phyloP scores from a whole-genome alignment of 2,113 vertebrate species.

The Psephotus haematonotus region DNA sequence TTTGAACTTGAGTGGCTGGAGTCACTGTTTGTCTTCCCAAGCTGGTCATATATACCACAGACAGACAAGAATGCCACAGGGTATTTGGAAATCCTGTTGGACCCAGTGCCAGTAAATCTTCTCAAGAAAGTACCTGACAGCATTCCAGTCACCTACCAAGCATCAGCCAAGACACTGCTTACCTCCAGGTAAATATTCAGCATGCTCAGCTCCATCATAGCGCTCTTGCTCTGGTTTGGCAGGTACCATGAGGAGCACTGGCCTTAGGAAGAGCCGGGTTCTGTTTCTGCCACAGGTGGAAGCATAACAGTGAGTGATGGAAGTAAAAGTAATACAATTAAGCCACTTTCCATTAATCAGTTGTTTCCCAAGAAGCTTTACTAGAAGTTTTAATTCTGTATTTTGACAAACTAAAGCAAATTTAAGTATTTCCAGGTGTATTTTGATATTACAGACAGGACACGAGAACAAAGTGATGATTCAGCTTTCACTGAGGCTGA shows the following conservation, averaged over 20 bases:
- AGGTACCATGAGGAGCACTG: neutral
- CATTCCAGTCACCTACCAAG: neutral
- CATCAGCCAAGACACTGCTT: slow-evolving; percentile 1
- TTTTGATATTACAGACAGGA: neutral
- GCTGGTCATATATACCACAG: slow-evolving; percentile 85
- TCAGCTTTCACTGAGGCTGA: neutral
- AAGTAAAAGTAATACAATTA: neutral
- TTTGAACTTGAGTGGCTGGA: slow-evolving; percentile 76
- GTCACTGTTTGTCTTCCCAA: slow-evolving; percentile 76
- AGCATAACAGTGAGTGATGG: neutral
- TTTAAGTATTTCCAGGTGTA: neutral
- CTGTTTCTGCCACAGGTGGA: neutral
- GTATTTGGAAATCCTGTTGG: slow-evolving; percentile 76
- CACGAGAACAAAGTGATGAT: neutral
- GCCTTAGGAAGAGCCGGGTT: neutral
- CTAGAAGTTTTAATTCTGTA: neutral
- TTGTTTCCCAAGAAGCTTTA: neutral
- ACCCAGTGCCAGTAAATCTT: slow-evolving; percentile 70
- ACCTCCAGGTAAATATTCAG: slow-evolving; percentile 28
- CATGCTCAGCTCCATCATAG: accelerated
- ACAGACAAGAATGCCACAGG: neutral
- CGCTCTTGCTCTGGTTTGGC: neutral
- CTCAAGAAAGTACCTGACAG: neutral
- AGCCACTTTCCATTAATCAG: neutral
- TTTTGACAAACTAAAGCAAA: neutral